Base-by-base conservation (phyloP, 1,140 invertebrate genomes). In the Heliconius eleuchia region DNA sequence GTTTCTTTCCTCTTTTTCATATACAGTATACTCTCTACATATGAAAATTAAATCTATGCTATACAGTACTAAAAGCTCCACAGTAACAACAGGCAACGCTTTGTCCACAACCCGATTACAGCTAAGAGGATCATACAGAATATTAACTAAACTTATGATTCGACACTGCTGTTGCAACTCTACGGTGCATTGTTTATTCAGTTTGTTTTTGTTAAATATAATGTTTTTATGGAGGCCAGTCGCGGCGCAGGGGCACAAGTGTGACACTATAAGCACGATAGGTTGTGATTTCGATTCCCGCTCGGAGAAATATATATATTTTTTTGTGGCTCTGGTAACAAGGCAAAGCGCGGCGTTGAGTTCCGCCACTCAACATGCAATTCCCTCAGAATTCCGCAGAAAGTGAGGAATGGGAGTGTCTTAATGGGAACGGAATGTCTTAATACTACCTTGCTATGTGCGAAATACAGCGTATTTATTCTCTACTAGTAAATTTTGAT, bases 121-220 rank as follows among this genome's bases (percentile, higher is more conserved):
- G 3, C 27, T 66, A 66, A 66, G 60, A 66, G 60, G 60, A 66
- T 66, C 60, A 66, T 30, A 30, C 27, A 27, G 23, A 66, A 66
- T 66, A 66, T 66, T 66, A 66, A 30, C 23, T 66, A 66, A 66
- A 66, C 60, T 66, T 16, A 66, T 66, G 60, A 66, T 66, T 66
- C 60, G 23, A 30, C 23, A 27, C 0, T 23, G 27, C 13, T 66
- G 60, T 23, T 13, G 27, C 27, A 39, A 73, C 71, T 46, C 16
- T 46, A 50, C 42, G 19, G 42, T 23, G n/a, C 39, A 73, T 50
- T 73, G 23, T 18, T 27, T 30, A 16, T 30, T 30, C 3, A 30
- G 23, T 66, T 66, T 13, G 50, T 52, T 52, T 52, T 52, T 19
- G 50, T 52, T 52, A 19, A 19, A 57, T 23, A 19, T 23, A 3